These are phyloP conservation scores for Colossoma macropomum DNA, from an alignment of 2,113 vertebrate species.

Conservation along the genomic window DNA sequence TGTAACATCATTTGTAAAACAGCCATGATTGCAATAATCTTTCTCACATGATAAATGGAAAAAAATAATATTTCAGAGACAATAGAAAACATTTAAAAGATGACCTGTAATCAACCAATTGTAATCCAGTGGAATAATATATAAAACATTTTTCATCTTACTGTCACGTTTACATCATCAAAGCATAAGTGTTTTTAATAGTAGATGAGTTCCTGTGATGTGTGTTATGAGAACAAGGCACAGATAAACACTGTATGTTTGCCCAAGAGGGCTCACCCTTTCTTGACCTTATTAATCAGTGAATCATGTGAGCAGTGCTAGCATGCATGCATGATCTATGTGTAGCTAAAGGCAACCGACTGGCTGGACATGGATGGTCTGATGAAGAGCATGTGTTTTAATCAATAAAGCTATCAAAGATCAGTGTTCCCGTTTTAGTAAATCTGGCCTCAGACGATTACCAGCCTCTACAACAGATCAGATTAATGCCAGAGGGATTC, in stretches of 20 bases:
- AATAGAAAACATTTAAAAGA: too few relatives aligned
- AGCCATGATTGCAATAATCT: too few relatives aligned
- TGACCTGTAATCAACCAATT: too few relatives aligned
- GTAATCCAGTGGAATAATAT: too few relatives aligned
- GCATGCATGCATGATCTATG: neutral
- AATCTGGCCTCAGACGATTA: slow-evolving; percentile 65
- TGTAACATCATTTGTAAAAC: too few relatives aligned
- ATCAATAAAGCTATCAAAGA: slow-evolving; percentile 52
- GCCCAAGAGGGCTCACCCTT: neutral
- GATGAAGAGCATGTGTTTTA: slow-evolving; percentile 14
- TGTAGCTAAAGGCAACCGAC: neutral
- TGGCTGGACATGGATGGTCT: neutral
- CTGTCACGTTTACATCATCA: too few relatives aligned
- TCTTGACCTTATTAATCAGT: slow-evolving; percentile 25
- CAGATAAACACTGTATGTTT: slow-evolving; percentile 22
- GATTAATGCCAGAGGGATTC: neutral
- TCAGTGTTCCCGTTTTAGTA: slow-evolving; percentile 49
- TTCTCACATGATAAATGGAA: too few relatives aligned
- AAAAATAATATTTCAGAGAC: too few relatives aligned
- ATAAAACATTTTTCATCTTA: too few relatives aligned
- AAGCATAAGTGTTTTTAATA: neutral
- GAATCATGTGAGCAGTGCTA: neutral
- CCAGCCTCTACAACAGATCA: slow-evolving; percentile 57
- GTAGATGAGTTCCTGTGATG: neutral
- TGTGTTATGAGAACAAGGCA: neutral